Evolutionary conservation across 2,888 invertebrate species (phyloP), one percentile per base, ranked within the genome.

Genomic region (Perithous albicinctus): DNA sequence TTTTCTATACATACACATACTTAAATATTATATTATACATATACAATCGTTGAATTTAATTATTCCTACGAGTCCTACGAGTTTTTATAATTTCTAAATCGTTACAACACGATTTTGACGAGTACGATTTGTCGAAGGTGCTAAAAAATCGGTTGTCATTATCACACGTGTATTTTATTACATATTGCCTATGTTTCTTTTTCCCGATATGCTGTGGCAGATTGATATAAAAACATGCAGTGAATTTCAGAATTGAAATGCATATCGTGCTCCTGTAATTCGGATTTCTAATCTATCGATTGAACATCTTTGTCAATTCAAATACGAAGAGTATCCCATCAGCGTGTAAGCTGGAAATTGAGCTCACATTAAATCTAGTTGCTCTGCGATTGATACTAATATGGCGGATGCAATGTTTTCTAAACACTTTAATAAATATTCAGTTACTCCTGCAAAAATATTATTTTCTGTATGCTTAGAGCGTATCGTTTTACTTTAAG

Each of bases 101-200:
- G 38, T 76, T 46, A 64, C 38, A 54, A 69, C 56, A 56, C 46
- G 20, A 54, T 38, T 48, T 38, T 43, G 67, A 74, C 74, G 63
- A n/a, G 43, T 54, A 61, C 61, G 20, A 63, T 7, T 63, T 69
- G 43, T 67, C 69, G 54, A 46, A 18, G 63, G n/a, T 64, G 63
- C 48, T 38, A 23, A 43, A 72, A 80, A 38, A 64, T 72, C 48
- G 59, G 76, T 76, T 66, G 76, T 80, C 76, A 32, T 76, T 80
- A 76, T 80, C 75, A 80, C 76, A 72, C 76, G 76, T 66, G 56
- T 29, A 48, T 18, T n/a, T n/a, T 23, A 59, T 15, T n/a, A n/a
- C 2, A 66, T 15, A 29, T 64, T 32, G 1, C 6, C 10, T 23
- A 51, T 41, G 8, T 35, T 20, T 51, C 23, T 51, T 51, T 48